Conservation (phyloP, 2,797 vertebrate species). For the Sebastes vulpes region DNA sequence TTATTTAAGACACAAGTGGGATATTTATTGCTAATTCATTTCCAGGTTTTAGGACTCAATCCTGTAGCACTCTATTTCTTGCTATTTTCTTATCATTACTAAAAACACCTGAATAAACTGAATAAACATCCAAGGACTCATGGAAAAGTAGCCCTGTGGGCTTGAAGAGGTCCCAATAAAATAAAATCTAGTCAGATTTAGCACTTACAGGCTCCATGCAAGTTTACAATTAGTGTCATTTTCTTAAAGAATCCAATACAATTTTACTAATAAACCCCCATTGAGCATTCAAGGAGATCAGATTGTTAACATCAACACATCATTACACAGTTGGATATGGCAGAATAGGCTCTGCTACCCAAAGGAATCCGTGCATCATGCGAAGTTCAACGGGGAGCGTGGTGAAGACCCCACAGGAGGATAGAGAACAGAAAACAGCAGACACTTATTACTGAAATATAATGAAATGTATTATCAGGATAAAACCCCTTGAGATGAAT, state of each 20-base stretch:
- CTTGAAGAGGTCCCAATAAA: neutral
- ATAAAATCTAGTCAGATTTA: neutral
- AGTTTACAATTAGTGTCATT: neutral
- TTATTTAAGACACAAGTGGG: too few species aligned
- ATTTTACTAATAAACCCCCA: neutral
- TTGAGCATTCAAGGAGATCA: neutral
- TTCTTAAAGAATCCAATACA: neutral
- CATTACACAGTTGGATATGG: constrained; percentile 15
- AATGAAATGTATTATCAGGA: too few species aligned
- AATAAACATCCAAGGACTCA: neutral
- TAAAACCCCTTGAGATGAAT: too few species aligned
- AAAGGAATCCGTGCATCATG: neutral
- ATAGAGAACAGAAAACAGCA: constrained; percentile 17
- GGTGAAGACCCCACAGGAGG: neutral
- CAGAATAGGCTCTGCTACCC: neutral
- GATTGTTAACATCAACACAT: constrained; percentile 22
- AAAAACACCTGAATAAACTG: neutral
- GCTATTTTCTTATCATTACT: neutral
- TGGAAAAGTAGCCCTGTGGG: neutral
- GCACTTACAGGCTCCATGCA: neutral
- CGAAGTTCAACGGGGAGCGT: neutral
- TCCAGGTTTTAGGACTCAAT: too few species aligned
- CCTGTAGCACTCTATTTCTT: neutral
- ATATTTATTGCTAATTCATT: too few species aligned
- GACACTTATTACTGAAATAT: constrained; percentile 14